Evolutionary conservation across 2,888 invertebrate genomes (phyloP).

Genomic region (Xiphydria camelus): DNA sequence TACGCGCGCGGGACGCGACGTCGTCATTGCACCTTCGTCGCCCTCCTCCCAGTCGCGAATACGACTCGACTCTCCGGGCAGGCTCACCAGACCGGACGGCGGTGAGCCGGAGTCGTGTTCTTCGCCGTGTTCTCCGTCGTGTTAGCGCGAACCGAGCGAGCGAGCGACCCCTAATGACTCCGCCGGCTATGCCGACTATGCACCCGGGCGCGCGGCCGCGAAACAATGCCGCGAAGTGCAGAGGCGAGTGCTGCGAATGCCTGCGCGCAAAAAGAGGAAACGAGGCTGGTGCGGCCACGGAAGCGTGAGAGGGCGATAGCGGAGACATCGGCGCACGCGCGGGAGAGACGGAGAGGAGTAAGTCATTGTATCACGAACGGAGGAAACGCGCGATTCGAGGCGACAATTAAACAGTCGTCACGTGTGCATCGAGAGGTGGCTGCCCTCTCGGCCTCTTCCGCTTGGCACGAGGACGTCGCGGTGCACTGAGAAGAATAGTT

Average conservation of each 20-base stretch:
- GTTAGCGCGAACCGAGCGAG: no score
- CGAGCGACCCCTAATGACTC: background rate
- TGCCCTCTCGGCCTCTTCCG: background rate
- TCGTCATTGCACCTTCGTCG: no score
- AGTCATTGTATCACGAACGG: slow-evolving; percentile 1
- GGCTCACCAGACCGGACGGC: no score
- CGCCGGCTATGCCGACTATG: background rate
- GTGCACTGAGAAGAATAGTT: background rate
- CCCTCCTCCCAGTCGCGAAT: no score
- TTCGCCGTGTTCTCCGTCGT: background rate
- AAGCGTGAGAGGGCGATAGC: background rate
- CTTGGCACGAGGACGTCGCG: background rate
- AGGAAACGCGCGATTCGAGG: background rate
- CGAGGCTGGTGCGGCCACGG: background rate
- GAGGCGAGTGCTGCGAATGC: background rate
- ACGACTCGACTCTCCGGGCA: no score
- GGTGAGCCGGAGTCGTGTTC: background rate
- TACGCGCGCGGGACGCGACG: background rate
- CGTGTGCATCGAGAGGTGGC: background rate
- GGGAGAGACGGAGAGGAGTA: no score
- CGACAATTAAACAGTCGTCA: slow-evolving; percentile 4
- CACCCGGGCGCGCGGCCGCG: background rate
- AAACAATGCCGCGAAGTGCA: background rate
- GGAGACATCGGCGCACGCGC: no score
- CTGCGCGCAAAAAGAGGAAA: background rate